These are phyloP conservation scores for Pyxicephalus adspersus DNA, from an alignment of 2,113 vertebrate species.

Conservation along the genomic window DNA sequence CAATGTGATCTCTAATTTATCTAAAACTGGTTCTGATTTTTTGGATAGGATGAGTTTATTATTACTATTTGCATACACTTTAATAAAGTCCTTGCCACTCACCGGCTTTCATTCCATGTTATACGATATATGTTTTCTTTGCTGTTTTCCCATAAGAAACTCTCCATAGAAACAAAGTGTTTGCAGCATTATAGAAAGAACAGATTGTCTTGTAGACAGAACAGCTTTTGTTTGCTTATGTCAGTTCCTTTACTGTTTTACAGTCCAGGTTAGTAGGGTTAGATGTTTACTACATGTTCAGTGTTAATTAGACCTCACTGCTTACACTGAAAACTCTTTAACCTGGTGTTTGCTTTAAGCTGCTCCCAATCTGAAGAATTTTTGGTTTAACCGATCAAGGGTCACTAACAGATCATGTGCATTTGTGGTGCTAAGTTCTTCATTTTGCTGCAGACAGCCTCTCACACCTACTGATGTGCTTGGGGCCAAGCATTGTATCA, in stretches of 20 bases:
- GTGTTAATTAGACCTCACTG: constrained; percentile 47
- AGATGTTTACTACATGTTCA: constrained; percentile 48
- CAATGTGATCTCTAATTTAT: too few relatives aligned
- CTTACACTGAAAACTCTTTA: constrained; percentile 50
- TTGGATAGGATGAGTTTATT: too few relatives aligned
- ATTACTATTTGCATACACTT: not conserved
- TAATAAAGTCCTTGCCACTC: too few relatives aligned
- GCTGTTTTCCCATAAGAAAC: not conserved
- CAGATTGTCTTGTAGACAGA: constrained; percentile 40
- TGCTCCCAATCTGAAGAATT: constrained; percentile 50
- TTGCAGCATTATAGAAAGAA: not conserved
- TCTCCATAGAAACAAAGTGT: constrained; percentile 24
- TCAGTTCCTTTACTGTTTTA: constrained; percentile 43
- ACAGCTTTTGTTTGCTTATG: constrained; percentile 40
- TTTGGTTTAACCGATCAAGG: constrained; percentile 46
- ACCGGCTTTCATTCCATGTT: not conserved
- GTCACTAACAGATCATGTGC: constrained; percentile 45
- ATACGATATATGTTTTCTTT: not conserved
- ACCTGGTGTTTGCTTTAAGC: constrained; percentile 48
- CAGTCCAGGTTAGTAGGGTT: constrained; percentile 44
- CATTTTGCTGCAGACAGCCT: too few relatives aligned
- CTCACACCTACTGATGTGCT: not conserved
- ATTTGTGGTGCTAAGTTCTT: constrained; percentile 14
- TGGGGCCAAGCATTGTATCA: not conserved
- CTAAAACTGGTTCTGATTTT: too few relatives aligned